These are phyloP conservation scores for Calameuta filiformis DNA, from an alignment of 2,888 invertebrate species.

Conservation along the genomic window DNA sequence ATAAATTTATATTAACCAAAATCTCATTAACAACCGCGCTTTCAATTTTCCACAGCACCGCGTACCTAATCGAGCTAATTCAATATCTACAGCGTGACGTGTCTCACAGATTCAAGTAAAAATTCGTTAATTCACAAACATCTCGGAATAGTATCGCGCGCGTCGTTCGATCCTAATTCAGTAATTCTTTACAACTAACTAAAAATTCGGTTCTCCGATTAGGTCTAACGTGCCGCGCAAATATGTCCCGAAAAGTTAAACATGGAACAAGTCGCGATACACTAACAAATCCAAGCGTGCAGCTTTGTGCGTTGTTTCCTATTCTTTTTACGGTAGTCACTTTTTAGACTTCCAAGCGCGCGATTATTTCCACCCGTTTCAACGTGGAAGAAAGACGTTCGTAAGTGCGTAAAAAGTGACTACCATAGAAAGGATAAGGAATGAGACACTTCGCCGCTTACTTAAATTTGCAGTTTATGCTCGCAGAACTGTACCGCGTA, in stretches of 20 bases:
- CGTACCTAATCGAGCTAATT: neutral
- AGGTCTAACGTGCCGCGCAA: neutral
- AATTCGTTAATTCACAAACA: neutral
- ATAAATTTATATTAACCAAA: neutral
- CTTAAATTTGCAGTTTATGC: no score
- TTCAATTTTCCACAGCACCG: neutral
- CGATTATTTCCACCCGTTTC: no score
- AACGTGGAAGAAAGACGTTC: no score
- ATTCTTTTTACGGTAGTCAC: no score
- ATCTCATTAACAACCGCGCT: neutral
- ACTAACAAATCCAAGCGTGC: no score
- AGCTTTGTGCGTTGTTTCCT: no score
- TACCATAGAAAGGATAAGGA: no score
- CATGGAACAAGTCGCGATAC: no score
- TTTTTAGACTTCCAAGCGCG: no score
- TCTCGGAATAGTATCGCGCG: neutral
- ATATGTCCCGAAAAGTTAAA: no score
- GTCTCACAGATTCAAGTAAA: neutral
- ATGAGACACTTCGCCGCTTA: no score
- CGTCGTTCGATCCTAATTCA: neutral
- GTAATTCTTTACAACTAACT: neutral
- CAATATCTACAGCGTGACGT: neutral
- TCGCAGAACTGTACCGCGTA: neutral
- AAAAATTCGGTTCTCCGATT: neutral
- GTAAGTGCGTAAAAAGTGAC: no score